These are phyloP conservation scores for Dendrocincla tyrannina DNA, from an alignment of 2,797 vertebrate species.

Conservation along the genomic window DNA sequence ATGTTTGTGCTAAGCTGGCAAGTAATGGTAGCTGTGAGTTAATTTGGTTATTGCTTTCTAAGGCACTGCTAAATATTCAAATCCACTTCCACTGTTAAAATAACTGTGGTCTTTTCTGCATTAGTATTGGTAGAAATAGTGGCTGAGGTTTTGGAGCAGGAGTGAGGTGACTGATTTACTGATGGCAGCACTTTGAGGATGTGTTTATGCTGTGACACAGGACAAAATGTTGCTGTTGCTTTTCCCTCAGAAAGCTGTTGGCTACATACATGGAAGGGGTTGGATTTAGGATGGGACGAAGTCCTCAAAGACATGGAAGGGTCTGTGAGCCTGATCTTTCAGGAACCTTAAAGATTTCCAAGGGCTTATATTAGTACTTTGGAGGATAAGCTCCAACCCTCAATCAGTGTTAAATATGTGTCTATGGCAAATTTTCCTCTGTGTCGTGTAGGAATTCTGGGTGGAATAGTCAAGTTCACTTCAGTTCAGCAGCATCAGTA, in stretches of 20 bases:
- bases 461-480: not conserved
- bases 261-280: not conserved
- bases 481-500: not conserved
- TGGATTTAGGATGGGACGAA: not conserved
- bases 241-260: not conserved
- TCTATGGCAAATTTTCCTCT: not conserved
- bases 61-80: not conserved
- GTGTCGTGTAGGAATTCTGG: not conserved
- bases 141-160: not conserved
- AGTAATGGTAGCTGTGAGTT: not conserved
- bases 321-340: not conserved
- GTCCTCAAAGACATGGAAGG: not conserved
- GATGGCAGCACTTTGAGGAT: not conserved
- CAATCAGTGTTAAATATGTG: not conserved
- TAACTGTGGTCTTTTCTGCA: not conserved
- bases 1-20: not conserved
- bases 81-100: not conserved
- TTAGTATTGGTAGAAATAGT: not conserved
- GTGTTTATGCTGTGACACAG: not conserved
- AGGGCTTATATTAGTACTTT: not conserved
- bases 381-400: not conserved
- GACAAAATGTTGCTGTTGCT: not conserved
- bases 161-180: not conserved
- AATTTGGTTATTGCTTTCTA: slow-evolving; percentile 4
- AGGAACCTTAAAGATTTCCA: not conserved